Conservation (phyloP, 2,797 vertebrate species). For the Bradypodion ventrale region DNA sequence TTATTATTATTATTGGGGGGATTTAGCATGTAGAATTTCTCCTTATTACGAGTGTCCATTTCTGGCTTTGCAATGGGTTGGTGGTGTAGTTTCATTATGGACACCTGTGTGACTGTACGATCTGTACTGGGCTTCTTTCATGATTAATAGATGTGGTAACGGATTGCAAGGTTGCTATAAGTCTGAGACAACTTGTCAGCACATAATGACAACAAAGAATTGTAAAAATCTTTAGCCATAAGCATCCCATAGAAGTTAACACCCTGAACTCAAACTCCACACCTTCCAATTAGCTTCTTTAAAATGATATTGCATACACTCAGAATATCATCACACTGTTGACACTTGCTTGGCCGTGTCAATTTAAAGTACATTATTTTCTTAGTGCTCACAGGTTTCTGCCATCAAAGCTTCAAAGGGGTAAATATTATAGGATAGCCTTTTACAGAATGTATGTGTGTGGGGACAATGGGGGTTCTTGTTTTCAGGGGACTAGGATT, state of each 20-base stretch:
- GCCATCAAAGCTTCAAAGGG: not conserved
- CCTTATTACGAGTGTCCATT: not conserved
- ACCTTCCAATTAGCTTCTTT: constrained; percentile 3
- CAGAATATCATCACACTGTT: not conserved
- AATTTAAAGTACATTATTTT: not conserved
- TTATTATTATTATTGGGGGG: too few relatives aligned
- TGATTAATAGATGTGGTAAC: not conserved
- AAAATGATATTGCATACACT: not conserved
- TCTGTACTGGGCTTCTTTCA: not conserved
- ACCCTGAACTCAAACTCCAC: not conserved
- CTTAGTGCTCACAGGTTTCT: not conserved
- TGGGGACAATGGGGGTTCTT: not conserved
- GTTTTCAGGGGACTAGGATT: not conserved
- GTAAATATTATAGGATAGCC: not conserved
- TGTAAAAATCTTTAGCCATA: not conserved
- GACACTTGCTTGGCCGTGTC: not conserved
- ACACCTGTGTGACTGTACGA: not conserved
- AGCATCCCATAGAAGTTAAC: not conserved
- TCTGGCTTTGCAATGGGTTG: not conserved
- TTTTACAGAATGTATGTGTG: not conserved
- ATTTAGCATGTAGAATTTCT: not conserved
- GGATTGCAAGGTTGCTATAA: too few relatives aligned
- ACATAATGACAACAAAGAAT: too few relatives aligned
- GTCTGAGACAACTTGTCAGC: too few relatives aligned
- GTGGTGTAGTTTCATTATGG: not conserved